A percentile compares a stretch with the other conserved stretches of the same genome.
Conservation (phyloP, 2,797 vertebrate genomes). For the Muscicapa comitata region DNA sequence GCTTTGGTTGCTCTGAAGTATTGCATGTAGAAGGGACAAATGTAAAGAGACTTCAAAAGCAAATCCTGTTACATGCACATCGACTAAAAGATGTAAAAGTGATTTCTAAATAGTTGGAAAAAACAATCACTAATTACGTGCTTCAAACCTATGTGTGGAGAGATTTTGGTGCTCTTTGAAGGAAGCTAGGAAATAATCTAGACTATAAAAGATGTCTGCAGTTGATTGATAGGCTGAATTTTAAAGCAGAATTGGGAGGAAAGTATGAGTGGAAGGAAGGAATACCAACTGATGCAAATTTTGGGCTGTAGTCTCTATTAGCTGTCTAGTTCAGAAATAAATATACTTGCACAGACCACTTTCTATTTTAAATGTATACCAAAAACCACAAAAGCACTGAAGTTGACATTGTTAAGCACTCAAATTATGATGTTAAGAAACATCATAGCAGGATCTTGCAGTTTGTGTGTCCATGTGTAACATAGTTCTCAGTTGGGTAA, state of each 20-base stretch:
- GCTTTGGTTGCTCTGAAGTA: not conserved
- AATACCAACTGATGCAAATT: not conserved
- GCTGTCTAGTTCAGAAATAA: not conserved
- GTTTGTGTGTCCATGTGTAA: not conserved
- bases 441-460: not conserved
- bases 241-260: not conserved
- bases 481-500: fast-evolving
- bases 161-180: not conserved
- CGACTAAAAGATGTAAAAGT: not conserved
- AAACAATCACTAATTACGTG: not conserved
- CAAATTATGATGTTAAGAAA: not conserved
- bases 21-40: not conserved
- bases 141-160: not conserved
- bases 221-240: not conserved
- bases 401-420: not conserved
- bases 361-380: not conserved
- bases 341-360: not conserved
- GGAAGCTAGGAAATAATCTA: not conserved
- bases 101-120: not conserved
- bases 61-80: not conserved
- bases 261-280: not conserved
- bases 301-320: not conserved
- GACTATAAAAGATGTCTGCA: not conserved
- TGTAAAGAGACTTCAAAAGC: not conserved
- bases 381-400: not conserved